A percentile compares a stretch with the other conserved stretches of the same genome.
Evolutionary conservation across 2,797 vertebrate species (phyloP).

Genomic region (Alca torda): DNA sequence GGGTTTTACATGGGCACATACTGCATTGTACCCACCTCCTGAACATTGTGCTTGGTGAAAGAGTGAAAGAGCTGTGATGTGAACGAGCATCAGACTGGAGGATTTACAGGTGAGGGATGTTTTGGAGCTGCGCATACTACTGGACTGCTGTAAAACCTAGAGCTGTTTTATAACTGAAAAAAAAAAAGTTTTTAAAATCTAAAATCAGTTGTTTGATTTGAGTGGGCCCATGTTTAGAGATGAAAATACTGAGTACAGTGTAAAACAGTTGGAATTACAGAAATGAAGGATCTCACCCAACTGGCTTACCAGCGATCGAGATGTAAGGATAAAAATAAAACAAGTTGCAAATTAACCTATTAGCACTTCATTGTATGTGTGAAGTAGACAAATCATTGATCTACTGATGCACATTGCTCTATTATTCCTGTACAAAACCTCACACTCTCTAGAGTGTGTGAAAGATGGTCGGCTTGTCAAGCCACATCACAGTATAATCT

Average conservation of each 20-base stretch:
- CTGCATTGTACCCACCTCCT: background rate
- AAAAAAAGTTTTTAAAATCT: background rate
- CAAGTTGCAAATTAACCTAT: conserved; percentile 20
- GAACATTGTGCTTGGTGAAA: background rate
- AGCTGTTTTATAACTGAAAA: background rate
- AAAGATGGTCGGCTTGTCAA: background rate
- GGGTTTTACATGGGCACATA: background rate
- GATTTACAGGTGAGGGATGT: background rate
- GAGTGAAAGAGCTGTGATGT: background rate
- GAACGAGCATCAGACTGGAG: background rate
- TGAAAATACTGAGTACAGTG: background rate
- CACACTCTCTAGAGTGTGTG: background rate
- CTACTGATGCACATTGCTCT: background rate
- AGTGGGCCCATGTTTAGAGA: background rate
- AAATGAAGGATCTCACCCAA: background rate
- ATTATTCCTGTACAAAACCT: background rate
- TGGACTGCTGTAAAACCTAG: background rate
- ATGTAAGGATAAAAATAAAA: background rate
- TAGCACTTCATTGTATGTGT: background rate
- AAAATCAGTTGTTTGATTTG: background rate
- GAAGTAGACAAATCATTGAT: background rate
- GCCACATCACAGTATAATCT: background rate
- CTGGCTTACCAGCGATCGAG: background rate
- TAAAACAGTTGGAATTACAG: background rate
- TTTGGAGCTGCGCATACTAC: background rate